phyloP scores from a whole-genome alignment of 1,140 invertebrate genomes.

The Leptonema lineaticorne region DNA sequence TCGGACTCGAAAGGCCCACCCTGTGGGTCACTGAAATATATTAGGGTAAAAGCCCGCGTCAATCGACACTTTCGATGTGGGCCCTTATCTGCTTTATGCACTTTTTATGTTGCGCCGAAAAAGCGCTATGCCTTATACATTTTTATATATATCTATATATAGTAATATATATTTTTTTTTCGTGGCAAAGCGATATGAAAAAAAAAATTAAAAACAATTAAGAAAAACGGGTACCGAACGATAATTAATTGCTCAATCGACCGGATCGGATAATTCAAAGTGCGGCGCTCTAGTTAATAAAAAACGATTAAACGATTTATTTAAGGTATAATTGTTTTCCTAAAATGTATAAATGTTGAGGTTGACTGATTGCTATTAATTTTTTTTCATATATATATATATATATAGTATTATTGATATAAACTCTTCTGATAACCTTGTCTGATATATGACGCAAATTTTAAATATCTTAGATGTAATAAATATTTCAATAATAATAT shows the following conservation, averaged over 20 bases:
- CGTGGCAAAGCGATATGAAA: too few species aligned
- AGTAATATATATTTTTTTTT: background rate
- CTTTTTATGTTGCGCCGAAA: background rate
- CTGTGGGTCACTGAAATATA: background rate
- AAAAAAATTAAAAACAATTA: too few species aligned
- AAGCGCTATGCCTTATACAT: background rate
- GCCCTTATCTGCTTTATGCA: constrained; percentile 3
- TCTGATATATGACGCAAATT: too few species aligned
- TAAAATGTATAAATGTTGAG: too few species aligned
- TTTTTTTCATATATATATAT: too few species aligned
- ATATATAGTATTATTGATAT: too few species aligned
- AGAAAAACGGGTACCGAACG: background rate
- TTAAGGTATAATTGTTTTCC: too few species aligned
- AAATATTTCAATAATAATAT: too few species aligned
- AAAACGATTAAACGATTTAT: background rate
- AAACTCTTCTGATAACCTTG: too few species aligned
- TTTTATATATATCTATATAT: background rate
- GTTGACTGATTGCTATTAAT: too few species aligned
- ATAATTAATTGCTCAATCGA: background rate
- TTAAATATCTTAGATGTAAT: too few species aligned
- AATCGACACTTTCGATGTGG: background rate
- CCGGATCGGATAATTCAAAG: background rate
- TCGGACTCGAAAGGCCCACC: background rate
- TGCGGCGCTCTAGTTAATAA: too few species aligned
- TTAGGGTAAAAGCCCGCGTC: constrained; percentile 17